These are phyloP conservation scores for Pyrgus malvae DNA, from an alignment of 2,888 invertebrate genomes.

Conservation along the genomic window DNA sequence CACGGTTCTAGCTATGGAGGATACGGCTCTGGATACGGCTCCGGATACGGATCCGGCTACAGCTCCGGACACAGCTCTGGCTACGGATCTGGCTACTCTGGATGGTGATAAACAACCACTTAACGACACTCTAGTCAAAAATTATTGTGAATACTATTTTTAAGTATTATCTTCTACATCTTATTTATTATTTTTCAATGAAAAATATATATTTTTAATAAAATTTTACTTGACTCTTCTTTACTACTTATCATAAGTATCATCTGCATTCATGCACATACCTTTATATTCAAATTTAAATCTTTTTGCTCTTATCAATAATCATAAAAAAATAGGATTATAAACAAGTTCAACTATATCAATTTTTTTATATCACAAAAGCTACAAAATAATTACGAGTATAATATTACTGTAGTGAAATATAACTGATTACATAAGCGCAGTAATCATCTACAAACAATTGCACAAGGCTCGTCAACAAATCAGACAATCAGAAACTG, in stretches of 20 bases:
- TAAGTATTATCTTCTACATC: neutral
- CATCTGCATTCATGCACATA: neutral
- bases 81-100: slow-evolving; percentile 32
- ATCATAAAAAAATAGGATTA: too few relatives aligned
- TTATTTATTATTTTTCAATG: neutral
- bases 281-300: neutral
- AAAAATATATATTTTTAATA: neutral
- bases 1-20: slow-evolving; percentile 32
- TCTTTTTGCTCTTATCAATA: too few relatives aligned
- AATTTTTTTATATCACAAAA: too few relatives aligned
- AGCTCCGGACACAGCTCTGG: slow-evolving; percentile 30
- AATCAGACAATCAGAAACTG: slow-evolving; percentile 2
- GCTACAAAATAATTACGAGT: too few relatives aligned
- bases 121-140: neutral
- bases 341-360: too few relatives aligned
- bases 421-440: neutral
- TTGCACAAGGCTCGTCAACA: too few relatives aligned
- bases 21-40: slow-evolving; percentile 28
- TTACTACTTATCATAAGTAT: neutral
- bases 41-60: slow-evolving; percentile 32
- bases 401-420: neutral
- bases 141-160: neutral
- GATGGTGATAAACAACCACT: slow-evolving; percentile 40
- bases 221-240: neutral
- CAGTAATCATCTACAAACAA: too few relatives aligned